Evolutionary conservation across 2,888 invertebrate species (phyloP).

Genomic region (Leptothorax acervorum): DNA sequence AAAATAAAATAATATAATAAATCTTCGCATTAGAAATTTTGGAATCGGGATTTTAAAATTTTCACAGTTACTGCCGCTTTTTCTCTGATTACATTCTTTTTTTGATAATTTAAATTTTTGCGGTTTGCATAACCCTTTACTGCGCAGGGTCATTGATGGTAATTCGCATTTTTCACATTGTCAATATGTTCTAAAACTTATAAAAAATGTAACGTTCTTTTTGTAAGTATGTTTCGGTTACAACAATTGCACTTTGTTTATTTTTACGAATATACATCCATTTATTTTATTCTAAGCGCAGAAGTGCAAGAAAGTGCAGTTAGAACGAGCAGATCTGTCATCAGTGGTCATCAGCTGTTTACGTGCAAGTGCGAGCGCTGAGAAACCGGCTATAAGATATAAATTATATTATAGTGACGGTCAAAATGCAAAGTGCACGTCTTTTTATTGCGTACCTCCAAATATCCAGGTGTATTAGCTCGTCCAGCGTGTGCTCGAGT

Average conservation of each 20-base stretch:
- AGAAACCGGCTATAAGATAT: too few relatives aligned
- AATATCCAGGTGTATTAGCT: slow-evolving; percentile 18
- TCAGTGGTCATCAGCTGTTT: background rate
- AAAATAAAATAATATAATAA: background rate
- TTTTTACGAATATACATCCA: background rate
- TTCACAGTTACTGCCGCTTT: background rate
- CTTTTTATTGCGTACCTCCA: background rate
- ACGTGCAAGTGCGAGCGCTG: background rate
- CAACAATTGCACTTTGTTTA: background rate
- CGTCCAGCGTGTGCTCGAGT: background rate
- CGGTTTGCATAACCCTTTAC: background rate
- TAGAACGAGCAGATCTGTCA: background rate
- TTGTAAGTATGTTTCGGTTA: background rate
- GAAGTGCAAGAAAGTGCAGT: background rate
- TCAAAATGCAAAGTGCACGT: slow-evolving; percentile 25
- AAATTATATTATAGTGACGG: background rate
- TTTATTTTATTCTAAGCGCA: background rate
- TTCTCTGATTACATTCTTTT: background rate
- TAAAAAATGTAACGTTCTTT: background rate
- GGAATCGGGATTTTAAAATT: background rate
- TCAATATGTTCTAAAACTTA: background rate
- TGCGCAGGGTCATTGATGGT: background rate
- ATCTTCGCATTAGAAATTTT: background rate
- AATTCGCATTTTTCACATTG: background rate
- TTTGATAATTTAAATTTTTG: background rate